These are phyloP conservation scores for Cephonodes hylas DNA, from an alignment of 2,888 invertebrate species.

Conservation along the genomic window DNA sequence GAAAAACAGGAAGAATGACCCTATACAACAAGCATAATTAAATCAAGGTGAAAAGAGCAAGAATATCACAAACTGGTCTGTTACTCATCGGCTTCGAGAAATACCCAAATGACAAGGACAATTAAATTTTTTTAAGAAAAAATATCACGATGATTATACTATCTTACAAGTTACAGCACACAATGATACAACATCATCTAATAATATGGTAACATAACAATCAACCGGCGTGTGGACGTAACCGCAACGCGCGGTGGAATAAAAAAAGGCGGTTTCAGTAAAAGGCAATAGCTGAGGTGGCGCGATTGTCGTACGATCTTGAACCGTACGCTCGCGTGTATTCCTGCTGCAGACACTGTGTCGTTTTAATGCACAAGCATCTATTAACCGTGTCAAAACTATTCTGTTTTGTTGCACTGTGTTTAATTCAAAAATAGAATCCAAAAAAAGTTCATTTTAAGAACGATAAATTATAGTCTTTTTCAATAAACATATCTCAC, in stretches of 20 bases:
- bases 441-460: background rate
- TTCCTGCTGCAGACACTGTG: constrained; percentile 44
- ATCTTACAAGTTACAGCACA: background rate
- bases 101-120: background rate
- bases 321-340: constrained; percentile 32
- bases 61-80: background rate
- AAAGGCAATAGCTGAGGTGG: constrained; percentile 48
- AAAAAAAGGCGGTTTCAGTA: constrained; percentile 36
- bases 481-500: background rate
- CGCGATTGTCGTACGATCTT: constrained; percentile 62
- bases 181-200: constrained; percentile 22
- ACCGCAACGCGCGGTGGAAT: constrained; percentile 20
- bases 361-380: constrained; percentile 17
- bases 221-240: constrained; percentile 19
- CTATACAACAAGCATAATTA: no score
- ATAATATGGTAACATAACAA: constrained; percentile 24
- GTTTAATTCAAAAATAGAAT: background rate
- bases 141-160: background rate
- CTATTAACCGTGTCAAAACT: background rate
- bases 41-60: background rate
- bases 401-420: background rate
- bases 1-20: background rate
- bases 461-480: background rate
- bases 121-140: background rate
- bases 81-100: background rate